phyloP scores from a whole-genome alignment of 35 echinoderm and acorn worm genomes.

The Lytechinus pictus region DNA sequence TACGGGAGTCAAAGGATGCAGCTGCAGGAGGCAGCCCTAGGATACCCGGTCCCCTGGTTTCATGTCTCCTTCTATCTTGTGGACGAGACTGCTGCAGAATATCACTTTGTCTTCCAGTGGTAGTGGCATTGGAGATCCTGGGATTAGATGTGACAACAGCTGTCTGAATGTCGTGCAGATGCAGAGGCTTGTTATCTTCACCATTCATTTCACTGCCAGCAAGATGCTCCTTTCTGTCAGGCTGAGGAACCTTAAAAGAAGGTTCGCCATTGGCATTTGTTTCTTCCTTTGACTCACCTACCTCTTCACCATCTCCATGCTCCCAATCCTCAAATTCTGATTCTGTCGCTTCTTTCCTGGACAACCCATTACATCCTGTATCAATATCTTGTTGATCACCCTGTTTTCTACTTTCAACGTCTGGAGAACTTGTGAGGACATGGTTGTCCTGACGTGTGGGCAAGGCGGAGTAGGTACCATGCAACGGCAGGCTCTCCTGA shows the following conservation, averaged over 20 bases:
- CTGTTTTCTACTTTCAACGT: not conserved
- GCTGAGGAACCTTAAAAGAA: not conserved
- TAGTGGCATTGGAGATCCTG: not conserved
- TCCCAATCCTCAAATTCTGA: conserved; percentile 9
- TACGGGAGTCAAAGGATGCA: not conserved
- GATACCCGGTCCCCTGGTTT: not conserved
- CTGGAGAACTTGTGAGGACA: not conserved
- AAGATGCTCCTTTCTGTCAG: not conserved
- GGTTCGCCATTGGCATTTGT: not conserved
- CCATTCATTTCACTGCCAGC: not conserved
- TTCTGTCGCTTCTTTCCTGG: not conserved
- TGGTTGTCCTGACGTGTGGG: not conserved
- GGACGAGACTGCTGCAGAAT: not conserved
- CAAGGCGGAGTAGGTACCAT: not conserved
- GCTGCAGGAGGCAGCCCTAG: not conserved
- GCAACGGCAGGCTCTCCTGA: not conserved
- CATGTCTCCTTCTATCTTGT: not conserved
- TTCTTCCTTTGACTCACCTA: not conserved
- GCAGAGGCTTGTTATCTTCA: not conserved
- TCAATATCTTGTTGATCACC: not conserved
- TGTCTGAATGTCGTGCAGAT: not conserved
- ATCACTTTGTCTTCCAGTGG: not conserved
- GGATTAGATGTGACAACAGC: not conserved
- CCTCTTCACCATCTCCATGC: not conserved
- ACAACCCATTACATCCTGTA: not conserved